phyloP scores from a whole-genome alignment of 2,888 invertebrate genomes.

The Noctua comes region DNA sequence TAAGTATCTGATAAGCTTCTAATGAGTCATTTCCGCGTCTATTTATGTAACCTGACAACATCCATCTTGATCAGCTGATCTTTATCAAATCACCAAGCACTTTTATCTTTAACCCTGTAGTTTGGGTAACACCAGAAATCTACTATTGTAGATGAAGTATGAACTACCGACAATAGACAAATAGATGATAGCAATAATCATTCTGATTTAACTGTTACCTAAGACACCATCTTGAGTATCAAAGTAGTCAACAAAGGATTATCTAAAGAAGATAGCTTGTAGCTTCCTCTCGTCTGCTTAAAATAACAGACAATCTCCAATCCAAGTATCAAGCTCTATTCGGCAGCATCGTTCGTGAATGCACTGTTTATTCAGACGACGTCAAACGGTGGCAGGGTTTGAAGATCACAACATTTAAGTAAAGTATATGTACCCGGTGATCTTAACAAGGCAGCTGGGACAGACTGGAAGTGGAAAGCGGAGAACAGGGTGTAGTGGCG shows the following conservation, averaged over 20 bases:
- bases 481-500: not conserved
- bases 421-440: not conserved
- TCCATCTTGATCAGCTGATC: slow-evolving; percentile 5
- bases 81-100: slow-evolving; percentile 7
- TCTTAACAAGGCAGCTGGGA: not conserved
- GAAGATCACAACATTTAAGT: not conserved
- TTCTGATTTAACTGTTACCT: not conserved
- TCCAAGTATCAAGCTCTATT: too few relatives aligned
- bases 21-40: not conserved
- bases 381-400: rapidly evolving
- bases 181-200: not conserved
- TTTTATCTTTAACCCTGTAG: not conserved
- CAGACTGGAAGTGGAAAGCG: not conserved
- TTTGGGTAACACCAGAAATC: slow-evolving; percentile 10
- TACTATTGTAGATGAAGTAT: not conserved
- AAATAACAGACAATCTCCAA: not conserved
- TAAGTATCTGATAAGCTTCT: slow-evolving; percentile 11
- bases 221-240: not conserved
- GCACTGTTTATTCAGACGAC: not conserved
- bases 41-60: not conserved
- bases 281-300: not conserved
- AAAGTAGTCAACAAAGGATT: not conserved
- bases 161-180: not conserved
- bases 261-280: not conserved
- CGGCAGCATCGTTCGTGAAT: not conserved